Base-by-base conservation (phyloP, 2,888 invertebrate genomes). In the Nomada fabriciana region DNA sequence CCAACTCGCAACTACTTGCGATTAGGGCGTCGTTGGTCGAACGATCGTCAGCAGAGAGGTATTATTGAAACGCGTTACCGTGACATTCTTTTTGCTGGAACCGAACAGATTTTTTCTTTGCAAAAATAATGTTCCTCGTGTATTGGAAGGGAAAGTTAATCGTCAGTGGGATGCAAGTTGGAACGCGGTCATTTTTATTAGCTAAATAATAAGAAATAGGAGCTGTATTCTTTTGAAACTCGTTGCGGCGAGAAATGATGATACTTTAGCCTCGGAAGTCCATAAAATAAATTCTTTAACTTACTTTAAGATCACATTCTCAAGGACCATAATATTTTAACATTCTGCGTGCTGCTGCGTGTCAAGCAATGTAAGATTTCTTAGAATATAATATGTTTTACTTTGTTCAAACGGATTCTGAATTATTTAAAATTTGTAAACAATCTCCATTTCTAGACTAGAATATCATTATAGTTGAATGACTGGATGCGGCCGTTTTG, bases 1-100 rank as follows among this genome's bases (percentile, higher is more conserved):
- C 91, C 91, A 91, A 90, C 88, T 90, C 88, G 87, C 88, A 87
- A 79, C 20, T 25, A 20, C 25, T 23, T 20, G 11, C 25, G 11
- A 25, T 80, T 57, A 50, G 36, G 63, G 71, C 71, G 53, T 36
- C 29, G 55, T 18, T 65, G 59, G 70, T 69, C 50, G 67, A 82
- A 59, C 59, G 64, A 70, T 36, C 73, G 53, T 55, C 74, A 25
- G 25, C 29, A 50, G 25, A 50, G 43, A 55, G 65, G 13, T 57
- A 36, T 50, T 57, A 20, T 9, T 29, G 7, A 43, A 43, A 43
- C n/a, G 18, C 36, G 18, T 53, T 36, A 18, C 15, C 52, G 36
- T 53, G 1, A 36, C 53, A 13, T 36, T 52, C 36, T 36, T 36
- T 11, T 50, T 36, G 3, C 42, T 60, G 25, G 10, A 15, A 11